phyloP scores from a whole-genome alignment of 2,888 invertebrate genomes.

The Toxonevra muliebris region DNA sequence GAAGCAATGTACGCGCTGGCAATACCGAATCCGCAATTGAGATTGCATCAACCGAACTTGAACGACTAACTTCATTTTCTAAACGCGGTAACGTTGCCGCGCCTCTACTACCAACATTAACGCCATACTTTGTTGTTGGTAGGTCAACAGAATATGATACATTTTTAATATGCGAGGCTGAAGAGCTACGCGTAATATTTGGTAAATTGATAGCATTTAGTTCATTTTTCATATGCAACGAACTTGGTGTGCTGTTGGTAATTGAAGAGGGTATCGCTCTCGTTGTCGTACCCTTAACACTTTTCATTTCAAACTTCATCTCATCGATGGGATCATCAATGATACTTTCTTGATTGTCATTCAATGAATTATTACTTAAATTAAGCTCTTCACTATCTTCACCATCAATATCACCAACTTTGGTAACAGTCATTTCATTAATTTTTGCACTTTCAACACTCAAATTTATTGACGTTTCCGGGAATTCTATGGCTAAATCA shows the following conservation, averaged over 20 bases:
- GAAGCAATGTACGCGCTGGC: constrained; percentile 52
- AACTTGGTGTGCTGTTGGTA: not conserved
- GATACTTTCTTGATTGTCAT: constrained; percentile 10
- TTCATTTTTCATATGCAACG: constrained; percentile 3
- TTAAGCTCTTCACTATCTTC: constrained; percentile 20
- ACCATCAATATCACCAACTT: constrained; percentile 36
- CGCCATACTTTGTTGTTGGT: no score
- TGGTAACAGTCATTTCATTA: constrained; percentile 52
- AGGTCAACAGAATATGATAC: no score
- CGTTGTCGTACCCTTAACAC: constrained; percentile 38
- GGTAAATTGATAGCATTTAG: not conserved
- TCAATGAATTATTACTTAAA: constrained; percentile 12
- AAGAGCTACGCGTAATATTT: no score
- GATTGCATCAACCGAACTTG: constrained; percentile 31
- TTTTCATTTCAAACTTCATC: constrained; percentile 56
- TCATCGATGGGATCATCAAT: constrained; percentile 34
- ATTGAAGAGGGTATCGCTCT: constrained; percentile 31
- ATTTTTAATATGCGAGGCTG: no score
- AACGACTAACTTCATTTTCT: constrained; percentile 11
- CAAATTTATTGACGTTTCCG: not conserved
- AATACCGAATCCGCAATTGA: constrained; percentile 38
- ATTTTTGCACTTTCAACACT: constrained; percentile 34
- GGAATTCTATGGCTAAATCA: not conserved
- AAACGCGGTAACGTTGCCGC: not conserved
- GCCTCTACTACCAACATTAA: not conserved